These are phyloP conservation scores for Meganola albula DNA, from an alignment of 2,888 invertebrate genomes.

Conservation along the genomic window DNA sequence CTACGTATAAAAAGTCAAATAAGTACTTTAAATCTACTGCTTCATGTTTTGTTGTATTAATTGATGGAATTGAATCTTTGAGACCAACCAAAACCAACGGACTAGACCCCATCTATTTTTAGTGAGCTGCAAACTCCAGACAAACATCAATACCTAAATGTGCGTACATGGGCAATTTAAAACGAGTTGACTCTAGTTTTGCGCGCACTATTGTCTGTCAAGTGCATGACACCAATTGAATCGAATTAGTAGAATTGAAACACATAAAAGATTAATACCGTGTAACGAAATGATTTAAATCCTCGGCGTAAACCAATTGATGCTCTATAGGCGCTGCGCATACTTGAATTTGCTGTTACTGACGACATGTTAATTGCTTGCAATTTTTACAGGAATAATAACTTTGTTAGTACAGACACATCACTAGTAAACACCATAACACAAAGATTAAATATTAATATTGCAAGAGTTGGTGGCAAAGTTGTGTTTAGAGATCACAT, in stretches of 20 bases:
- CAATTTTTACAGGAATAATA: slow-evolving; percentile 20
- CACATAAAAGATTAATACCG: slow-evolving; percentile 53
- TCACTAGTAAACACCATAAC: slow-evolving; percentile 40
- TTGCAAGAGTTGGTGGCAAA: slow-evolving; percentile 28
- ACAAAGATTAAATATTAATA: slow-evolving; percentile 26
- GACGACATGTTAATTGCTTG: slow-evolving; percentile 65
- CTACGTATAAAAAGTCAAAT: no score
- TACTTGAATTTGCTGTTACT: slow-evolving; percentile 65
- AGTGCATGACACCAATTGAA: slow-evolving; percentile 25
- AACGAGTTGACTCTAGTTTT: slow-evolving; percentile 19
- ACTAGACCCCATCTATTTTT: no score
- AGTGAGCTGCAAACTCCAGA: slow-evolving; percentile 4
- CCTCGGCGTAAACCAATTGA: slow-evolving; percentile 70
- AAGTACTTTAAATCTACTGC: no score
- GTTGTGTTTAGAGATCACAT: slow-evolving; percentile 38
- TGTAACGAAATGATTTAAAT: slow-evolving; percentile 70
- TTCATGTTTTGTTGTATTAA: no score
- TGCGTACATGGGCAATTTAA: slow-evolving; percentile 18
- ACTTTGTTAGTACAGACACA: slow-evolving; percentile 31
- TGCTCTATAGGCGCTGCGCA: slow-evolving; percentile 68
- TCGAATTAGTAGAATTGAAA: slow-evolving; percentile 22
- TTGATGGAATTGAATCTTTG: no score
- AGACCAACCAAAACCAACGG: no score
- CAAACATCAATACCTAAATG: slow-evolving; percentile 13
- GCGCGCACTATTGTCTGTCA: slow-evolving; percentile 18